These are phyloP conservation scores for Eumacrocentrus americanus DNA, from an alignment of 2,888 invertebrate genomes.

Conservation along the genomic window DNA sequence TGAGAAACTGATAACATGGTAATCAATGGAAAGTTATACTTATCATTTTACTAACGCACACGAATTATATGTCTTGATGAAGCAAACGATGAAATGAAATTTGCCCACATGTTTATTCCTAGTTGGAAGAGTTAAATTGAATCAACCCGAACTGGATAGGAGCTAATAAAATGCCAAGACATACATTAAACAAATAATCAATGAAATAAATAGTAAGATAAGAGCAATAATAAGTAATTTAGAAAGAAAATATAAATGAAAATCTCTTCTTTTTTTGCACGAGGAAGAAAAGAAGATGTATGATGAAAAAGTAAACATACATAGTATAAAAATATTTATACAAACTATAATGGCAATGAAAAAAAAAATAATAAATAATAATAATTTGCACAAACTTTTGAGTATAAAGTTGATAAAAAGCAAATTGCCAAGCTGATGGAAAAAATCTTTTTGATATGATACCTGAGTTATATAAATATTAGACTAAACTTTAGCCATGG, in stretches of 20 bases:
- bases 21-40: constrained; percentile 9
- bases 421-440: not conserved
- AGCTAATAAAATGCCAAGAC: constrained; percentile 31
- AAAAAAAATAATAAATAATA: not conserved
- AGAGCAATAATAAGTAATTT: too few relatives aligned
- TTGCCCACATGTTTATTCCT: constrained; percentile 44
- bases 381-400: constrained; percentile 3
- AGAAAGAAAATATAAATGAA: constrained; percentile 16
- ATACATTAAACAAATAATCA: too few relatives aligned
- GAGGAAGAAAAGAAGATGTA: constrained; percentile 24
- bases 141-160: constrained; percentile 58
- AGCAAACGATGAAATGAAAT: constrained; percentile 11
- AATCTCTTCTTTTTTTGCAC: constrained; percentile 28
- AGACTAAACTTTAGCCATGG: not conserved
- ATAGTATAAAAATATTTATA: constrained; percentile 2
- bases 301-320: constrained; percentile 12
- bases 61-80: constrained; percentile 28
- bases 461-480: not conserved
- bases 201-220: too few relatives aligned
- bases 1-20: constrained; percentile 19
- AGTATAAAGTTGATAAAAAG: not conserved
- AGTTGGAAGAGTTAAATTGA: constrained; percentile 56
- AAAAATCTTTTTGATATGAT: not conserved
- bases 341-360: constrained; percentile 26
- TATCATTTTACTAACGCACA: too few relatives aligned